Evolutionary conservation across 2,797 vertebrate species (phyloP), one percentile per base, ranked within the genome.

Genomic region (Enteromius thamalakanensis): DNA sequence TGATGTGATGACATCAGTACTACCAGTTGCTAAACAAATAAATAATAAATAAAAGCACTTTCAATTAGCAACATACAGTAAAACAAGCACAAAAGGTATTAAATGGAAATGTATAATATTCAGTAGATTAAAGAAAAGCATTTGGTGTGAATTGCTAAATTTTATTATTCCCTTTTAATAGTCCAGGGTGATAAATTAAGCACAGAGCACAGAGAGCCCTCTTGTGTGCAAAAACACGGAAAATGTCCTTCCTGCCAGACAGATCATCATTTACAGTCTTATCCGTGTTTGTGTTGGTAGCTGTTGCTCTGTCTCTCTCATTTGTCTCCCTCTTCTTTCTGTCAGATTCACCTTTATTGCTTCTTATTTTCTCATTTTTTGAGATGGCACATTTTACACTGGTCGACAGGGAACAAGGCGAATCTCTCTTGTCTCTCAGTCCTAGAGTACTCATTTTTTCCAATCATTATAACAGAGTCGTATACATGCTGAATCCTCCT

Each of bases 211-310:
- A 81, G 80, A 80, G 53, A 76, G 79, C 51, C 65, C 65, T 83
- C 67, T 64, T 72, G 58, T 87, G 64, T 67, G 42, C 80, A 53
- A 49, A 85, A 60, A 82, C 40, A 85, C 45, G 70, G 81, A 88
- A 87, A 88, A 77, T 62, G n/a, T 79, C 55, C 14, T 49, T 32
- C 58, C 26, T 68, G 87, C 87, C 87, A 85, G 65, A 84, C 40
- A 62, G 70, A 79, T 79, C 81, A 62, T 76, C 26, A 67, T 82
- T 69, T 70, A 72, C 29, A 58, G 51, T 79, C 45, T 74, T 29
- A 68, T 85, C 37, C 76, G 34, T 23, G 37, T 23, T 77, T 79
- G 45, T 81, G 85, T 80, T 81, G 58, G 74, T 71, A 79, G 51
- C 62, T 47, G 53, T 53, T 86, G 49, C 53, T 60, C 47, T 19